Base-by-base conservation (phyloP, 2,113 vertebrate species). In the Protobothrops mucrosquamatus region DNA sequence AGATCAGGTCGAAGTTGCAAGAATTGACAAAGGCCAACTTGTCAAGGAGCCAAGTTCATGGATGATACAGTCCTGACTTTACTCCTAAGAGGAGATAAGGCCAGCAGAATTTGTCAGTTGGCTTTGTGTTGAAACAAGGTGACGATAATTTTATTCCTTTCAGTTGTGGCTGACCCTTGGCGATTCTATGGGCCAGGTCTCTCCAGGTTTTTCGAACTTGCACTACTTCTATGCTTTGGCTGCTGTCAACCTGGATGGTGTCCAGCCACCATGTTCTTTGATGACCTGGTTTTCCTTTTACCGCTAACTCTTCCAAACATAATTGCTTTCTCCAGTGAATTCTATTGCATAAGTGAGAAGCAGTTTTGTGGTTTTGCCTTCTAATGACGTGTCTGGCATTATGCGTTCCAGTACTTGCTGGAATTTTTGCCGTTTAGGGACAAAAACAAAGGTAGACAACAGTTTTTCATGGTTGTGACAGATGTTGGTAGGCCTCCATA, bases 1-100 rank as follows among this genome's bases (percentile, higher is more conserved):
- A 94, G 96, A 97, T 96, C 95, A 96, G 95, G 95, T 91, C 93
- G 88, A 90, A 93, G 95, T 94, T 92, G 95, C 90, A 9, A 14
- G 43, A 95, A 43, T n/a, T 93, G 94, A 94, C 93, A 94, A 94
- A 34, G n/a, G 57, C 5, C 57, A 0, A 0, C 92, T 54, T 51
- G 93, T 91, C 93, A 90, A 94, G 89, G 93, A 89, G 29, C 61
- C 89, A 91, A 93, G 88, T 92, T 93, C 88, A 93, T 94, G 29
- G 93, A 55, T 94, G 94, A 94, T 93, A 93, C 87, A 20, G 94
- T 95, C 94, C 90, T 95, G 93, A 89, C 94, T 61, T 89, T 90
- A 89, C 95, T 94, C 93, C 93, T 96, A 96, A 88, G 94, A 96
- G 95, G 94, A 90, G 90, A 94, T 94, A 96, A 95, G 91, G 74